Percentiles rank a stretch among this genome's conserved stretches.
These are phyloP conservation scores for Erithacus rubecula DNA, from an alignment of 2,797 vertebrate species.

Conservation along the genomic window DNA sequence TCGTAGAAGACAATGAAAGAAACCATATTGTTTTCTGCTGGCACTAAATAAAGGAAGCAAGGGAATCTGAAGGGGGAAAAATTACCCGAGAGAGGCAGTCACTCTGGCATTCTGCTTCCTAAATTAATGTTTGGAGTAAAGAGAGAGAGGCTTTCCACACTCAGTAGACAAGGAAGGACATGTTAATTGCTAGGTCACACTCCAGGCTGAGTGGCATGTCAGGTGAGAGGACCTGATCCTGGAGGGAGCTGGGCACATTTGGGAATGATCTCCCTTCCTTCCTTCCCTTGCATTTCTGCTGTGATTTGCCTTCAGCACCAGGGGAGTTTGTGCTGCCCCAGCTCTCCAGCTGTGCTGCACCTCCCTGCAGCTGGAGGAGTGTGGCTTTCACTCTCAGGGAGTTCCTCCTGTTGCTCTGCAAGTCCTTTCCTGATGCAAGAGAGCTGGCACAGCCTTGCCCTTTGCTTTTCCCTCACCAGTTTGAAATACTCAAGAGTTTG, in stretches of 20 bases:
- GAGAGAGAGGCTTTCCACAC: conserved; percentile 38
- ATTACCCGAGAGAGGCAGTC: conserved; percentile 2
- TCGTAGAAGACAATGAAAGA: conserved; percentile 62
- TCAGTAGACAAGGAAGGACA: conserved; percentile 38
- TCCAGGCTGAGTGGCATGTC: not conserved
- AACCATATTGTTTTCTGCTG: conserved; percentile 37
- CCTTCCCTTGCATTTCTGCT: accelerated
- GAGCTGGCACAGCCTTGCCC: not conserved
- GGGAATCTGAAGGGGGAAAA: conserved; percentile 35
- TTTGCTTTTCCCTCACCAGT: not conserved
- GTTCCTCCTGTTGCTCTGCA: not conserved
- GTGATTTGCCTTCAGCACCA: accelerated
- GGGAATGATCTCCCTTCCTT: not conserved
- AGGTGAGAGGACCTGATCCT: conserved; percentile 50
- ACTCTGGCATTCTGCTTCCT: conserved; percentile 18
- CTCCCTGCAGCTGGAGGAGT: not conserved
- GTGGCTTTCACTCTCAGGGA: accelerated
- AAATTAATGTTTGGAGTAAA: conserved; percentile 46
- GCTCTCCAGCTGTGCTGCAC: not conserved
- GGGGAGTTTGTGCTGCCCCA: not conserved
- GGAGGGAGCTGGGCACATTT: not conserved
- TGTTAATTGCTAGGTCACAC: conserved; percentile 53
- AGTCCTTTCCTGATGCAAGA: not conserved
- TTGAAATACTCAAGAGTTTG: not conserved
- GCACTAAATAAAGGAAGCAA: conserved; percentile 66